Percentiles rank a stretch among this genome's conserved stretches.
Conservation (phyloP, 2,113 vertebrate genomes). For the Cyphomyrus plagiostoma region DNA sequence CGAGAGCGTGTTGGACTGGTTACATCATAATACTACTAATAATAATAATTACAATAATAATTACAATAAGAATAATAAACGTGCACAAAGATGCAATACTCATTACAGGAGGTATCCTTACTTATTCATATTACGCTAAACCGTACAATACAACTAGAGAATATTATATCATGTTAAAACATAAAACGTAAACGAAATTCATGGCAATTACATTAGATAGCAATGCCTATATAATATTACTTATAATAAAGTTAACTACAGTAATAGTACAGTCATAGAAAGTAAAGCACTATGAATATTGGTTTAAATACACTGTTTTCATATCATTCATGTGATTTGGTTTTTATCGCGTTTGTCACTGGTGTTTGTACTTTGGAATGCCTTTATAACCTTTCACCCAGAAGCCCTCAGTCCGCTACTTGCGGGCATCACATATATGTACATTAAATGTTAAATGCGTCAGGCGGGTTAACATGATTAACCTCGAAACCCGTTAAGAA, state of each 20-base stretch:
- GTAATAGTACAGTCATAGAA: not conserved
- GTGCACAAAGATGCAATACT: not conserved
- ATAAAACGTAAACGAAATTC: not conserved
- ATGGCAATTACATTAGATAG: not conserved
- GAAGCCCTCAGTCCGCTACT: not conserved
- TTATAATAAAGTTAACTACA: not conserved
- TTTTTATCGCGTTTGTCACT: not conserved
- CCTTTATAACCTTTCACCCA: not conserved
- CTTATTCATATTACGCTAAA: not conserved
- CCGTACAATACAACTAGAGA: not conserved
- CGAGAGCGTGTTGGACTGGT: constrained; percentile 28
- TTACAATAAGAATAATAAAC: not conserved
- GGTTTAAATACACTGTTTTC: not conserved
- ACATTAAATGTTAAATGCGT: not conserved
- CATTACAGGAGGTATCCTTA: not conserved
- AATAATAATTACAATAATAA: not conserved
- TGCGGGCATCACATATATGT: not conserved
- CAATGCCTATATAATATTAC: not conserved
- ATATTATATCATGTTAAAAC: not conserved
- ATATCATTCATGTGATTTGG: not conserved
- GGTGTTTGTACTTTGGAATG: not conserved
- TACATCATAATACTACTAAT: constrained; percentile 8
- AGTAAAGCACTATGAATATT: not conserved
- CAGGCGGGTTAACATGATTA: not conserved
- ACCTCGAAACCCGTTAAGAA: not conserved